Percentiles rank a stretch among this genome's conserved stretches.
These are phyloP conservation scores for Sisor rabdophorus DNA, from an alignment of 2,113 vertebrate genomes.

Conservation along the genomic window DNA sequence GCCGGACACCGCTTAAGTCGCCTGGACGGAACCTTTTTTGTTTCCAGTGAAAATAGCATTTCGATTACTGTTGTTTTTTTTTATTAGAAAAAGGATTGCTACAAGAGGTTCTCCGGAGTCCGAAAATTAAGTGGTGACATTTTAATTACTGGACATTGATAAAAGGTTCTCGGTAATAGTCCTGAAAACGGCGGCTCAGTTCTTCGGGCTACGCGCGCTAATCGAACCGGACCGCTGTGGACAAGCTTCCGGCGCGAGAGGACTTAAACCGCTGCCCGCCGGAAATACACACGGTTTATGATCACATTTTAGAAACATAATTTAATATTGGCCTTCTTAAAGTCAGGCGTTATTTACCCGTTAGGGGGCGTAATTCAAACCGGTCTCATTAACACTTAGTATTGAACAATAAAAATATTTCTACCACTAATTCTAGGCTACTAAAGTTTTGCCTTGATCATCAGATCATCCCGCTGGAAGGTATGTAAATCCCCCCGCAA, in stretches of 20 bases:
- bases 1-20: slow-evolving; percentile 59
- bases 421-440: background rate
- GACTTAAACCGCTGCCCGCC: background rate
- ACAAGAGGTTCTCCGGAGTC: slow-evolving; percentile 72
- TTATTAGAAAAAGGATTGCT: slow-evolving; percentile 83
- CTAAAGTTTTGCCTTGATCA: background rate
- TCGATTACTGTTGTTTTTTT: slow-evolving; percentile 77
- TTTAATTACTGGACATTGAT: slow-evolving; percentile 96
- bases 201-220: slow-evolving; percentile 56
- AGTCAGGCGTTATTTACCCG: background rate
- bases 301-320: background rate
- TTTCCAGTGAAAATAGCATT: slow-evolving; percentile 75
- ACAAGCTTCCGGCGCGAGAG: slow-evolving; percentile 53
- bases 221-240: slow-evolving; percentile 63
- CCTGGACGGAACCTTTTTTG: slow-evolving; percentile 65
- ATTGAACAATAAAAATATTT: background rate
- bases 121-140: slow-evolving; percentile 90
- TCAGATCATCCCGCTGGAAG: background rate
- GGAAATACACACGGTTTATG: slow-evolving; percentile 18
- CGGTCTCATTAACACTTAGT: background rate
- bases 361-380: background rate
- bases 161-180: slow-evolving; percentile 73
- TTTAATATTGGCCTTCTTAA: background rate
- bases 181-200: slow-evolving; percentile 63
- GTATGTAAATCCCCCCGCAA: too few relatives aligned